Percentiles rank a stretch among this genome's conserved stretches.
Evolutionary conservation across 2,888 invertebrate genomes (phyloP).

Genomic region (Noctuana brunneofusca): DNA sequence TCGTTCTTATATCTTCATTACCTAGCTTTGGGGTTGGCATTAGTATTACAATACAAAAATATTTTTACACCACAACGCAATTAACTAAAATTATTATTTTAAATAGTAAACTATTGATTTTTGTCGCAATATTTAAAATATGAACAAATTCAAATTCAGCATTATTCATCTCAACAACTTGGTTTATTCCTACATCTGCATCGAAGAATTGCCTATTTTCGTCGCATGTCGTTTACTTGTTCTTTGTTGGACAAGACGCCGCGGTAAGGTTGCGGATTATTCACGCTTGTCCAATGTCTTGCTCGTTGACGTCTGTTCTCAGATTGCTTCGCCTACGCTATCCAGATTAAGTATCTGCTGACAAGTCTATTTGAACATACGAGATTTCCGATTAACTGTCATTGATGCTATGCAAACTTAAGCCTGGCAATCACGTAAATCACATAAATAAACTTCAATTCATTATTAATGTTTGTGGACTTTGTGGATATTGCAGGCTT

Average conservation of each 20-base stretch:
- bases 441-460: neutral
- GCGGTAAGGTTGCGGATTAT: constrained; percentile 43
- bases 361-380: constrained; percentile 62
- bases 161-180: too few relatives aligned
- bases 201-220: neutral
- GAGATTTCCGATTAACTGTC: constrained; percentile 51
- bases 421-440: neutral
- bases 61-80: too few relatives aligned
- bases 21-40: too few relatives aligned
- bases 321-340: constrained; percentile 65
- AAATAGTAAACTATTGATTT: neutral
- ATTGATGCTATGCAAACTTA: constrained; percentile 34
- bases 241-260: constrained; percentile 11
- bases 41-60: too few relatives aligned
- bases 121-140: neutral
- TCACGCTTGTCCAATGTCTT: constrained; percentile 44
- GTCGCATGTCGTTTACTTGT: constrained; percentile 10
- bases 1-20: too few relatives aligned
- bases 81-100: too few relatives aligned
- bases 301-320: constrained; percentile 52
- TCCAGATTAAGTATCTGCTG: constrained; percentile 56
- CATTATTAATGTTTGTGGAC: neutral
- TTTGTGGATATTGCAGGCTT: neutral
- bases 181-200: neutral
- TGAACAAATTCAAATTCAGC: too few relatives aligned